Percentiles rank a stretch among this genome's conserved stretches.
Evolutionary conservation across 2,113 vertebrate species (phyloP).

Genomic region (Octodon degus): DNA sequence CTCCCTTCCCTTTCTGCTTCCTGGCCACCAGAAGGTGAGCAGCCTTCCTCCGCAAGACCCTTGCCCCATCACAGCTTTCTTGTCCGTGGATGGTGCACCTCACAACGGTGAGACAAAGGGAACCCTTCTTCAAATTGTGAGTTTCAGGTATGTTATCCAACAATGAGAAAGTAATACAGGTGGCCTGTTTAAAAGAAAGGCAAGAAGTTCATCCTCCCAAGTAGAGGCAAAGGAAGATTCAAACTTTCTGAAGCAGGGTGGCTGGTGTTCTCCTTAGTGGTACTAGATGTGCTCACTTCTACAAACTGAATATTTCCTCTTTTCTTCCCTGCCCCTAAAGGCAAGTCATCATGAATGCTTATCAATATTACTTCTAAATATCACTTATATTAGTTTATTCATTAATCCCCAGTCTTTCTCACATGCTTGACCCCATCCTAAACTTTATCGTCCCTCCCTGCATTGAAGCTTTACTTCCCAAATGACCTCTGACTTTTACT

Average conservation of each 20-base stretch:
- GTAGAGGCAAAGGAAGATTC: not conserved
- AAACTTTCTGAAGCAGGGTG: not conserved
- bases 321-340: not conserved
- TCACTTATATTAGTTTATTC: not conserved
- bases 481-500: not conserved
- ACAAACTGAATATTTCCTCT: not conserved
- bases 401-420: not conserved
- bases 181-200: conserved; percentile 11
- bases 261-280: not conserved
- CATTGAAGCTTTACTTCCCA: not conserved
- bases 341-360: not conserved
- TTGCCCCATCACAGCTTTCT: not conserved
- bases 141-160: not conserved
- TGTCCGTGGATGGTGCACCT: not conserved
- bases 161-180: not conserved
- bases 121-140: not conserved
- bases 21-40: not conserved
- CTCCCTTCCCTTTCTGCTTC: not conserved
- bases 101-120: not conserved
- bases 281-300: not conserved
- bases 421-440: not conserved
- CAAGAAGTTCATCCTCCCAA: not conserved
- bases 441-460: not conserved
- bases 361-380: not conserved
- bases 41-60: not conserved